A percentile compares a stretch with the other conserved stretches of the same genome.
phyloP scores from a whole-genome alignment of 2,113 vertebrate genomes.

The Odobenus rosmarus region DNA sequence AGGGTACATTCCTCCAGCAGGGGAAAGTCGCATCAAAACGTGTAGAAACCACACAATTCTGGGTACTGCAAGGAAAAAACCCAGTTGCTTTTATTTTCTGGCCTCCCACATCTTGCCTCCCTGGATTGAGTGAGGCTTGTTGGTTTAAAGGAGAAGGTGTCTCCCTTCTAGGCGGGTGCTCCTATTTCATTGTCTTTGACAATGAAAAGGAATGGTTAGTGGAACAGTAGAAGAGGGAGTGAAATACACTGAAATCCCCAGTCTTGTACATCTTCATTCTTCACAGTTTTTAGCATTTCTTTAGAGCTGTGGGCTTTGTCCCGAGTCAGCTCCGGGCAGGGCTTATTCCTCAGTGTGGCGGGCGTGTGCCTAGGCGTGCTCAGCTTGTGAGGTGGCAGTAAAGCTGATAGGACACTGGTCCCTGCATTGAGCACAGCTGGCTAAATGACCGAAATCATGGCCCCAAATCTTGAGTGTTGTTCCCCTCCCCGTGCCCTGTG shows the following conservation, averaged over 20 bases:
- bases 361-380: background rate
- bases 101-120: background rate
- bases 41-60: background rate
- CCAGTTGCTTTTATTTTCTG: background rate
- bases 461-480: background rate
- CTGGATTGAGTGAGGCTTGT: background rate
- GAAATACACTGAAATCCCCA: background rate
- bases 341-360: background rate
- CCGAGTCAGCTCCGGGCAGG: background rate
- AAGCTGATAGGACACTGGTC: background rate
- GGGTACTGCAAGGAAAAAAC: background rate
- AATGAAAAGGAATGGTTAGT: background rate
- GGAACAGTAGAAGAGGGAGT: background rate
- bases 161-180: background rate
- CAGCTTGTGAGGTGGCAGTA: background rate
- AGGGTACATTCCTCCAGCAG: too few relatives aligned
- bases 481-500: background rate
- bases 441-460: background rate
- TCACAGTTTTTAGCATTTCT: background rate
- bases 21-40: background rate
- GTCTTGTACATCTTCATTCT: background rate
- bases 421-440: background rate
- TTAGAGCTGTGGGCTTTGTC: background rate
- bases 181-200: background rate
- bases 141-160: background rate